phyloP scores from a whole-genome alignment of 2,888 invertebrate genomes.

The Microctonus aethiopoides region DNA sequence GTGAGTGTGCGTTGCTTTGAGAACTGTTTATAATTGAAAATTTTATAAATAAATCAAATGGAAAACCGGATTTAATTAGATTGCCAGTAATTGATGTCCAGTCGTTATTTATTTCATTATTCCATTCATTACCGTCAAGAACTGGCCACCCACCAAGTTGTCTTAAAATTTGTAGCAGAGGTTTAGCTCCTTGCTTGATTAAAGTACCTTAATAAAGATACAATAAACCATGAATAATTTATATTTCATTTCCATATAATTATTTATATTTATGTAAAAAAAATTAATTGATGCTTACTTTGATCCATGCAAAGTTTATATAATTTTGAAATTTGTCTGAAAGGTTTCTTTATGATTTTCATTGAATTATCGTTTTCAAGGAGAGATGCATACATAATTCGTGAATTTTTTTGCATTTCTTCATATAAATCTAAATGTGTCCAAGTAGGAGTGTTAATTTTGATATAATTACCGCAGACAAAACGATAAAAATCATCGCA shows the following conservation, averaged over 20 bases:
- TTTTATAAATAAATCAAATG: not conserved
- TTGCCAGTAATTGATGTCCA: not conserved
- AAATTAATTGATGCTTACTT: not conserved
- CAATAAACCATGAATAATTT: not conserved
- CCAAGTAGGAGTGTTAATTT: not conserved
- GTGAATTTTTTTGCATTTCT: not conserved
- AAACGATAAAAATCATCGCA: not conserved
- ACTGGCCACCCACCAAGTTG: not conserved
- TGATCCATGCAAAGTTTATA: not conserved
- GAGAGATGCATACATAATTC: not conserved
- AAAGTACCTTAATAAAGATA: not conserved
- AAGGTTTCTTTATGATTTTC: not conserved
- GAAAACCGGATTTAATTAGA: not conserved
- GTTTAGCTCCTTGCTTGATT: not conserved
- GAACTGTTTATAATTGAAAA: not conserved
- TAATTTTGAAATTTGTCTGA: not conserved
- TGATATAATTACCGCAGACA: not conserved
- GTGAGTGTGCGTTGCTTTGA: not conserved
- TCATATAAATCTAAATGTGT: not conserved
- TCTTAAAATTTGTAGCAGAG: not conserved
- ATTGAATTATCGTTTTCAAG: not conserved
- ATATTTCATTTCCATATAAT: not conserved
- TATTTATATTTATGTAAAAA: not conserved
- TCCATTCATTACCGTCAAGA: not conserved
- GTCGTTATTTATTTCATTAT: not conserved